phyloP scores from a whole-genome alignment of 1,140 invertebrate genomes.

The Aphelenchoides avenae region DNA sequence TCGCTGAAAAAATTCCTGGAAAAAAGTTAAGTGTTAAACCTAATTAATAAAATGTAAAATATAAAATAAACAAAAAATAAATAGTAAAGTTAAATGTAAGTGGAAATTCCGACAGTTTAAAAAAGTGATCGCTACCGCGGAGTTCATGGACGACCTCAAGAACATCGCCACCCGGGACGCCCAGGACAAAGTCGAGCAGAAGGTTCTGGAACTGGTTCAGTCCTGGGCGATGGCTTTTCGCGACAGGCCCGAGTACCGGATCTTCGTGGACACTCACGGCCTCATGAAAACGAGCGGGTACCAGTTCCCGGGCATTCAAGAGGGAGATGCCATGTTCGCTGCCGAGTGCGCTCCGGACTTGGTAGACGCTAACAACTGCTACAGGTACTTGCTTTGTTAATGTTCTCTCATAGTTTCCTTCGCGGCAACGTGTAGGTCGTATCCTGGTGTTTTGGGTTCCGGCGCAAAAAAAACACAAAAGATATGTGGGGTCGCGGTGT shows the following conservation, averaged over 20 bases:
- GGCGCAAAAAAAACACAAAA: too few species aligned
- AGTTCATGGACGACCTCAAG: constrained; percentile 91
- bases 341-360: constrained; percentile 93
- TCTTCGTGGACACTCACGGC: constrained; percentile 64
- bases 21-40: too few species aligned
- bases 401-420: too few species aligned
- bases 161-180: constrained; percentile 41
- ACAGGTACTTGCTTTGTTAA: too few species aligned
- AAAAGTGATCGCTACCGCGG: constrained; percentile 83
- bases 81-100: too few species aligned
- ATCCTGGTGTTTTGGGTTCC: too few species aligned
- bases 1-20: too few species aligned
- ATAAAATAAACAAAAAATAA: too few species aligned
- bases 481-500: too few species aligned
- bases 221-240: constrained; percentile 93
- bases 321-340: constrained; percentile 96
- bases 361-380: constrained; percentile 86
- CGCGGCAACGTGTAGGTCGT: too few species aligned
- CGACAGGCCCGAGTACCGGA: constrained; percentile 79
- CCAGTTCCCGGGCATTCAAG: constrained; percentile 83
- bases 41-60: background rate
- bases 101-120: constrained; percentile 72
- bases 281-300: constrained; percentile 64
- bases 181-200: constrained; percentile 65
- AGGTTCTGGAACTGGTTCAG: constrained; percentile 88